Evolutionary conservation across 1,140 invertebrate genomes (phyloP).

Genomic region (Akabosia matsudoensis): DNA sequence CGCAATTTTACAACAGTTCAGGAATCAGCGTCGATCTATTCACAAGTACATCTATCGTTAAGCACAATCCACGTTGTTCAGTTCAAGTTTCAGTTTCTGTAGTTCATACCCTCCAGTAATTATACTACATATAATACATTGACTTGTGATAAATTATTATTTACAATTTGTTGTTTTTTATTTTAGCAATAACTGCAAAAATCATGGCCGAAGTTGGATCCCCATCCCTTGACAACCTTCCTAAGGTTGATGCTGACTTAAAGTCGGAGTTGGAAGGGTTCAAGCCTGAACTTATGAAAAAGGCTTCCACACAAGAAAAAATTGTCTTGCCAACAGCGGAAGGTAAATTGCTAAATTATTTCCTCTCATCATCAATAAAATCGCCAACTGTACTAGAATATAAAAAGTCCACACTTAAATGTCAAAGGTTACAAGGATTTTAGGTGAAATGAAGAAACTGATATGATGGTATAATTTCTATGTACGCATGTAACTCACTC

Average conservation of each 20-base stretch:
- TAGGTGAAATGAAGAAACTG: not conserved
- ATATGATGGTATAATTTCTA: no score
- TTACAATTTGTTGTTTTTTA: not conserved
- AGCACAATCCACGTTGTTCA: no score
- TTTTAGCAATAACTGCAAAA: not conserved
- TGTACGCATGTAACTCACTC: no score
- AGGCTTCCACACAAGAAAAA: constrained; percentile 80
- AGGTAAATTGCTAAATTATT: constrained; percentile 59
- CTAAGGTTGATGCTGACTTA: constrained; percentile 79
- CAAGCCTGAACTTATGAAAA: constrained; percentile 75
- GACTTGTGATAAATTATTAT: not conserved
- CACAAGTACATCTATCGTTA: no score
- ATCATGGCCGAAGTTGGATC: constrained; percentile 55
- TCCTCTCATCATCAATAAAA: not conserved
- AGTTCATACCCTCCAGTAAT: no score
- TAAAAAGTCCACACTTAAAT: no score
- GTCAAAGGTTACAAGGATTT: no score
- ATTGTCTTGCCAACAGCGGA: constrained; percentile 80
- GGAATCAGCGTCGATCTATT: no score
- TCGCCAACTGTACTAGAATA: no score
- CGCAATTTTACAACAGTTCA: no score
- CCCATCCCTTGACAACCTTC: constrained; percentile 79
- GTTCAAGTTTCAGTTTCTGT: no score
- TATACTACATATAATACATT: not conserved
- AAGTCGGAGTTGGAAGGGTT: constrained; percentile 84